Evolutionary conservation across 1,140 invertebrate species (phyloP).

Genomic region (Eubasilissa regina): DNA sequence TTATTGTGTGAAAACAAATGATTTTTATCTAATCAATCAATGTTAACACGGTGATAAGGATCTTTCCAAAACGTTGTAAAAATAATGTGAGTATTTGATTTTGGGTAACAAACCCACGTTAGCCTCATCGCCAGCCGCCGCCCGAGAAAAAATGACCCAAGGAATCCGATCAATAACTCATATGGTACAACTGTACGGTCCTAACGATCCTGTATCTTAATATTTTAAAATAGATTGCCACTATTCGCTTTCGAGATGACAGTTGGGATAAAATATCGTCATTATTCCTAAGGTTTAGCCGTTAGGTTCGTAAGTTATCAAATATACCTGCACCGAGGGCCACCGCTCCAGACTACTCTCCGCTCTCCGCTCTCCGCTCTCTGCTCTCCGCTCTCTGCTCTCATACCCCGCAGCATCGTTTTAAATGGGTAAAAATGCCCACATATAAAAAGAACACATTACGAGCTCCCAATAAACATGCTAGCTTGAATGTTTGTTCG

Average conservation of each 20-base stretch:
- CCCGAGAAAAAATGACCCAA: constrained; percentile 30
- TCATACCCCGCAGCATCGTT: constrained; percentile 25
- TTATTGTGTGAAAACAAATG: no score
- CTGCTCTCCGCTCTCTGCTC: neutral
- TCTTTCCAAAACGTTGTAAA: constrained; percentile 12
- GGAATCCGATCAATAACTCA: constrained; percentile 53
- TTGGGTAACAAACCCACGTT: constrained; percentile 1
- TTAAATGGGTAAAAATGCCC: constrained; percentile 47
- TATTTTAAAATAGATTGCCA: constrained; percentile 60
- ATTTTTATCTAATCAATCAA: neutral
- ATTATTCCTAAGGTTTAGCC: constrained; percentile 55
- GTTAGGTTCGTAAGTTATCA: constrained; percentile 53
- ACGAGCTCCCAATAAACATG: constrained; percentile 36
- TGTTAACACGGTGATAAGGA: constrained; percentile 24
- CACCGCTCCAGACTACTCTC: neutral
- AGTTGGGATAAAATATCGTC: constrained; percentile 59
- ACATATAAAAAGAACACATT: constrained; percentile 41
- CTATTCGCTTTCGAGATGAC: constrained; percentile 56
- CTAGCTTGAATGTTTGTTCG: constrained; percentile 6
- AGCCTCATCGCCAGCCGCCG: neutral
- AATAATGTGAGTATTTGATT: constrained; percentile 33
- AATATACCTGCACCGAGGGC: constrained; percentile 40
- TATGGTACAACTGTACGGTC: constrained; percentile 43
- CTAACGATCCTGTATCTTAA: constrained; percentile 58
- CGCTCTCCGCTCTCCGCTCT: neutral